A percentile compares a stretch with the other conserved stretches of the same genome.
phyloP scores from a whole-genome alignment of 2,888 invertebrate species.

The Synergus japonicus region DNA sequence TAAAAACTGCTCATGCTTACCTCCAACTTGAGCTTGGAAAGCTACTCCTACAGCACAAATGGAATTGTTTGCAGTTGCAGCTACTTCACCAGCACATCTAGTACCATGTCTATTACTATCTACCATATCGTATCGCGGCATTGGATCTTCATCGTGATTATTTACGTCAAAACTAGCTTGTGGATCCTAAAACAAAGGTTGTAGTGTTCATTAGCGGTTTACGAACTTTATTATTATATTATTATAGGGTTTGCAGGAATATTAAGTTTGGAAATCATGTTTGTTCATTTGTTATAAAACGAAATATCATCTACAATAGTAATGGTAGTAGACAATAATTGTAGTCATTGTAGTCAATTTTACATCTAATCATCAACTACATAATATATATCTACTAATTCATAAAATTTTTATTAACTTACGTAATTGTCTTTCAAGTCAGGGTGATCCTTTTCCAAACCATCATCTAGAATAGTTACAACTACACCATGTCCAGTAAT shows the following conservation, averaged over 20 bases:
- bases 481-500: constrained; percentile 96
- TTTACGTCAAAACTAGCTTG: constrained; percentile 98
- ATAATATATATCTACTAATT: neutral
- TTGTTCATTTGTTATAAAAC: too few relatives aligned
- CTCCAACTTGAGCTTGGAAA: constrained; percentile 95
- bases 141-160: constrained; percentile 96
- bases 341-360: too few relatives aligned
- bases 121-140: constrained; percentile 97
- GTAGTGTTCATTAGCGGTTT: neutral
- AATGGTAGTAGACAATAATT: too few relatives aligned
- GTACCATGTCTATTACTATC: constrained; percentile 98
- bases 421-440: constrained; percentile 95
- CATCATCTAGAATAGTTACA: constrained; percentile 98
- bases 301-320: too few relatives aligned
- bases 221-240: neutral
- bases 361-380: neutral
- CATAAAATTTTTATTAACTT: constrained; percentile 78
- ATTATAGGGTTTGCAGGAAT: neutral
- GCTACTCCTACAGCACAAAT: constrained; percentile 98
- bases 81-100: constrained; percentile 98
- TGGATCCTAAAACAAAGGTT: constrained; percentile 85
- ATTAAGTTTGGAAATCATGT: neutral
- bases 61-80: constrained; percentile 97
- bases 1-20: constrained; percentile 77
- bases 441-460: constrained; percentile 96